Evolutionary conservation across 2,888 invertebrate genomes (phyloP).

Genomic region (Helleia helle): DNA sequence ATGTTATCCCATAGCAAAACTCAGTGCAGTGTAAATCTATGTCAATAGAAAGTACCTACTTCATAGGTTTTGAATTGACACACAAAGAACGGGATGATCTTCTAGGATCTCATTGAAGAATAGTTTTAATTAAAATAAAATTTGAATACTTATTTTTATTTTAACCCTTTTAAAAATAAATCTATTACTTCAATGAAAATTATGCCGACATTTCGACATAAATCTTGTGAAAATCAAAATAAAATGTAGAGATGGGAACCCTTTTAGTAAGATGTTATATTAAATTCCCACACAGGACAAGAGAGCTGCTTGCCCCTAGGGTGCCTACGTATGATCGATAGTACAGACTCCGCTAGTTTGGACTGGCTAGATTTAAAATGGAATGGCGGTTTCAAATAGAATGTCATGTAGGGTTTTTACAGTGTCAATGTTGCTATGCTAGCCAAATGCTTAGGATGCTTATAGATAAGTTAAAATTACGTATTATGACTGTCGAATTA

Average conservation of each 20-base stretch:
- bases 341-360: not conserved
- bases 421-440: not conserved
- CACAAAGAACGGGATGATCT: no score
- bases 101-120: no score
- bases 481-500: not conserved
- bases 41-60: no score
- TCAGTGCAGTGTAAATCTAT: no score
- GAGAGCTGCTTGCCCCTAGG: slow-evolving; percentile 17
- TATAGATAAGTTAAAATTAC: not conserved
- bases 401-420: not conserved
- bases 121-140: no score
- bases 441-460: no score
- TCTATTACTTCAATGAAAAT: no score
- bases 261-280: slow-evolving; percentile 1
- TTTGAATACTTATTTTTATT: no score
- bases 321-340: slow-evolving; percentile 19
- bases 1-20: no score
- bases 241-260: not conserved
- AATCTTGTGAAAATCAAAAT: slow-evolving; percentile 3
- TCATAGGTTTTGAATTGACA: no score
- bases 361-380: not conserved
- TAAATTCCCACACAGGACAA: slow-evolving; percentile 14
- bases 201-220: not conserved
- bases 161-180: no score
- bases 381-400: not conserved